Percentiles rank a stretch among this genome's conserved stretches.
Evolutionary conservation across 2,797 vertebrate genomes (phyloP).

Genomic region (Brotula barbata): DNA sequence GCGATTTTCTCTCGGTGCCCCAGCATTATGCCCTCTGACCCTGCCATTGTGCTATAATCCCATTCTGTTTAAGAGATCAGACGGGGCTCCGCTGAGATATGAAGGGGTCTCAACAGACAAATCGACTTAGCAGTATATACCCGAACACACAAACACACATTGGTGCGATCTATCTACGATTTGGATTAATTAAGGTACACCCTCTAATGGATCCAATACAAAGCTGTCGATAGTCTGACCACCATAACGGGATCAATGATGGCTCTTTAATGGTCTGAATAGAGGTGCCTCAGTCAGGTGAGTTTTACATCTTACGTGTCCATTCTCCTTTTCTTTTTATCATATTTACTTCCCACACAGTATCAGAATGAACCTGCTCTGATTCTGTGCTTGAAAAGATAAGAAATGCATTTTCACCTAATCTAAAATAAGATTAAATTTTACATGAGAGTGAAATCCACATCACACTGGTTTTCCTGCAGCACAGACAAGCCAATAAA

Average conservation of each 20-base stretch:
- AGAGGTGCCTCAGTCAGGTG: conserved; percentile 41
- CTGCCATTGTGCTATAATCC: conserved; percentile 62
- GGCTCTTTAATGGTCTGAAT: conserved; percentile 52
- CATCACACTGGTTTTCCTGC: too few relatives aligned
- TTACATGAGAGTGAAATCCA: too few relatives aligned
- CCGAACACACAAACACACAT: conserved; percentile 27
- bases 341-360: neutral
- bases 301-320: conserved; percentile 13
- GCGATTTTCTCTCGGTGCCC: conserved; percentile 46
- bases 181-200: conserved; percentile 60
- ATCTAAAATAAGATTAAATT: too few relatives aligned
- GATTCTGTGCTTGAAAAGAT: too few relatives aligned
- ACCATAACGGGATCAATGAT: conserved; percentile 60
- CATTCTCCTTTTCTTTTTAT: neutral
- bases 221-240: conserved; percentile 49
- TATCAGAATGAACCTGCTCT: neutral
- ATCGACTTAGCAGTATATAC: conserved; percentile 46
- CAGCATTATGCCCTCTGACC: conserved; percentile 50
- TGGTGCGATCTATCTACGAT: conserved; percentile 16
- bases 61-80: conserved; percentile 64
- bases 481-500: too few relatives aligned
- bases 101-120: conserved; percentile 30
- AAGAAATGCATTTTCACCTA: too few relatives aligned
- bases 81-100: conserved; percentile 52
- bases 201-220: conserved; percentile 41